Base-by-base conservation (phyloP, 2,797 vertebrate species). In the Crossoptilon crossoptilon region DNA sequence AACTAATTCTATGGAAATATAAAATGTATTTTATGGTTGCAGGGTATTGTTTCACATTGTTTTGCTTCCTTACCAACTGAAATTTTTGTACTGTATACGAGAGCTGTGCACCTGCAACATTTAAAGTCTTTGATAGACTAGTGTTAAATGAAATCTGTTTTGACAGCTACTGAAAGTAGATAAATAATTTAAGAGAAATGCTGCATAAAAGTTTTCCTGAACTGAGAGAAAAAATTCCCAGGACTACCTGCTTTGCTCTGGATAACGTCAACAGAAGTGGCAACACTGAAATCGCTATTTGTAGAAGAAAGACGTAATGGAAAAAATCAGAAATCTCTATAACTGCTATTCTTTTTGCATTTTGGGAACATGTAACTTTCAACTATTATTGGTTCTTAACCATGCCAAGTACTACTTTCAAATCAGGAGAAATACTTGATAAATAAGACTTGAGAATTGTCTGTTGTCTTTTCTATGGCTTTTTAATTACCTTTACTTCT, bases 151-250 rank as follows among this genome's bases (percentile, higher is more conserved):
- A 91, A 95, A 97, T 95, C 70, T 94, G 86, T 33, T 82, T 76
- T 96, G 95, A 96, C 96, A 95, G 96, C 92, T 95, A 79, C 90
- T 96, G 92, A 95, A 94, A 92, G 79, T 84, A 86, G 44, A 92
- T 97, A 90, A 95, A 97, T 96, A 95, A 96, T 97, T 96, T 94
- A 97, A 94, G 90, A 91, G 90, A 94, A 94, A 92, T 39, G 67
- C 87, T 94, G 88, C 90, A 95, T 91, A 87, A 87, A 97, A 94
- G 55, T 96, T 93, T 95, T 80, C 92, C 87, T 89, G 95, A 95
- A 83, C 85, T 91, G 76, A 26, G 68, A 88, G 66, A 88, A 93
- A 81, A 95, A 78, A 90, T 67, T 95, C 95, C 94, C 93, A 90
- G 94, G 90, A 90, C 94, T 95, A 35, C 72, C 55, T 95, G 29